phyloP scores from a whole-genome alignment of 2,888 invertebrate species.

The Oscheius sp. region DNA sequence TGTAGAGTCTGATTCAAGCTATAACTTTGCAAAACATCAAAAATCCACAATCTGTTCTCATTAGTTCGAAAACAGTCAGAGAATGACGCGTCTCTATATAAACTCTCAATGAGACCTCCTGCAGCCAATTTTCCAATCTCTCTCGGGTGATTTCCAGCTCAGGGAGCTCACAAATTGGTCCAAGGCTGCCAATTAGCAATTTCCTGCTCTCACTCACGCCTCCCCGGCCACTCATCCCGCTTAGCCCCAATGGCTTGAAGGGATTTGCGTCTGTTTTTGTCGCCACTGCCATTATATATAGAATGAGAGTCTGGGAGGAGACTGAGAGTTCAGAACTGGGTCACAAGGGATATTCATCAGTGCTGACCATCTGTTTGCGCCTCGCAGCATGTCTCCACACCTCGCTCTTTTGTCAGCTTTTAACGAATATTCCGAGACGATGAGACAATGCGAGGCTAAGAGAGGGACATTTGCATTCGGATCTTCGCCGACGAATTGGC shows the following conservation, averaged over 20 bases:
- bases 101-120: no score
- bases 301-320: no score
- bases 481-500: not conserved
- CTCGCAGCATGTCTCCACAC: constrained; percentile 28
- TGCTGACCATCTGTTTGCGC: constrained; percentile 15
- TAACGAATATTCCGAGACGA: constrained; percentile 26
- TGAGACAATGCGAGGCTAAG: not conserved
- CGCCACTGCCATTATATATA: constrained; percentile 3
- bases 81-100: no score
- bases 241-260: constrained; percentile 5
- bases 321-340: no score
- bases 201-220: constrained; percentile 20
- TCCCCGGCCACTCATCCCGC: constrained; percentile 23
- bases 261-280: constrained; percentile 35
- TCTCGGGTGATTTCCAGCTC: no score
- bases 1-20: no score
- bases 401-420: constrained; percentile 20
- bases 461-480: constrained; percentile 1
- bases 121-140: no score
- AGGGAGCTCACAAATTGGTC: not conserved
- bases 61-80: no score
- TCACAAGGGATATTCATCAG: constrained; percentile 11
- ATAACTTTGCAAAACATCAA: no score
- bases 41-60: no score
- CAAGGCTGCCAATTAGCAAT: constrained; percentile 31